Base-by-base conservation (phyloP, 1,140 invertebrate genomes). In the Melitaea cinxia region DNA sequence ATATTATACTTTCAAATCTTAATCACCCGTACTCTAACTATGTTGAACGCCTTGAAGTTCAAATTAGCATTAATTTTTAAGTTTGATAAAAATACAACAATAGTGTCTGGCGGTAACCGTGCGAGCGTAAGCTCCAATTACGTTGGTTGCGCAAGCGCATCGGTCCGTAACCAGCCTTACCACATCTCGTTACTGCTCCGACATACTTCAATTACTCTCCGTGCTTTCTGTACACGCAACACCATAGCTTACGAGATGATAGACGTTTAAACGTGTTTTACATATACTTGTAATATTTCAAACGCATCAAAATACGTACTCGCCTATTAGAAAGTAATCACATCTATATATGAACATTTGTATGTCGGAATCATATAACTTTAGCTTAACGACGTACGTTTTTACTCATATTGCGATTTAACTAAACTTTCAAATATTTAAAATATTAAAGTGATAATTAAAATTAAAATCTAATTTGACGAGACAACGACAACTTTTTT, bases 121-220 rank as follows among this genome's bases (percentile, higher is more conserved):
- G 42, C 49, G 70, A 61, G 58, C 64, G 42, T 47, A 58, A 68
- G 70, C 65, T 77, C 69, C 73, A 80, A 78, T 78, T 75, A 73
- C 71, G 47, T 15, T 21, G 54, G 57, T 75, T 74, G 65, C 72
- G 70, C 65, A 74, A 77, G 50, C 61, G 68, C 61, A 57, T 39
- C 65, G 62, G 63, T 17, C 67, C 71, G 60, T 60, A 52, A 68
- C 69, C 55, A 63, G 60, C 58, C 58, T 66, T 69, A 66, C 66
- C 61, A 68, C 70, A 72, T 72, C 61, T 72, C 53, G 28, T 26
- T 61, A 61, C 42, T 68, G 45, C 30, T 64, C 67, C 70, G 62
- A 70, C 75, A 73, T 54, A 72, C 59, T 66, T 70, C 68, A 55
- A 35, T 53, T 37, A 64, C 56, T 64, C 67, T 49, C 57, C 17